These are phyloP conservation scores for Cheilosia vulpina DNA, from an alignment of 2,888 invertebrate species.

Conservation along the genomic window DNA sequence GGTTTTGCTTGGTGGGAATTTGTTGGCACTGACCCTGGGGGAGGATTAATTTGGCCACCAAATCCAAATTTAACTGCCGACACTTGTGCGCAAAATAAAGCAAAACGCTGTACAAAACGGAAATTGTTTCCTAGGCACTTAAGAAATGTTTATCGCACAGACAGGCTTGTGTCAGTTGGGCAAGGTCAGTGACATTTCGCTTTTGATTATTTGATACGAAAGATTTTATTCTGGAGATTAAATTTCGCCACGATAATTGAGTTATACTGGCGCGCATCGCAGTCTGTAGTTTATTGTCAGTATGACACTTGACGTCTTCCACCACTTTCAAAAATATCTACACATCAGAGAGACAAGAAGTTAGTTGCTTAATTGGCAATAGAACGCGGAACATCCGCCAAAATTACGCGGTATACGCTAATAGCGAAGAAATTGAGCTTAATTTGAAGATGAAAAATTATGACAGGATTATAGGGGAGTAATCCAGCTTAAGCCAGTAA, in stretches of 20 bases:
- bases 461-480: too few species aligned
- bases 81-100: slow-evolving; percentile 8
- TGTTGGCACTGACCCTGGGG: slow-evolving; percentile 26
- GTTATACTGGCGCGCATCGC: not conserved
- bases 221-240: not conserved
- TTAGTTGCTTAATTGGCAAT: too few species aligned
- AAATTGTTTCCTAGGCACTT: slow-evolving; percentile 9
- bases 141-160: not conserved
- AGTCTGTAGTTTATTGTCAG: too few species aligned
- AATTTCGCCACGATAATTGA: not conserved
- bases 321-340: too few species aligned
- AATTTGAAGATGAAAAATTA: too few species aligned
- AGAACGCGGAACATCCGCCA: too few species aligned
- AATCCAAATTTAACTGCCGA: slow-evolving; percentile 9
- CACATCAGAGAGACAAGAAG: too few species aligned
- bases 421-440: too few species aligned
- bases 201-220: slow-evolving; percentile 7
- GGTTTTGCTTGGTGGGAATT: not conserved
- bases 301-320: too few species aligned
- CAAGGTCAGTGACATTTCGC: slow-evolving; percentile 16
- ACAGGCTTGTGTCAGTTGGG: not conserved
- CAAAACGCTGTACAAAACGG: slow-evolving; percentile 2
- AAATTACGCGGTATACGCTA: too few species aligned
- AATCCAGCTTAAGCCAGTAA: too few species aligned
- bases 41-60: slow-evolving; percentile 22